Percentiles rank a stretch among this genome's conserved stretches.
Evolutionary conservation across 2,113 vertebrate species (phyloP).

Genomic region (Sylvietta virens): DNA sequence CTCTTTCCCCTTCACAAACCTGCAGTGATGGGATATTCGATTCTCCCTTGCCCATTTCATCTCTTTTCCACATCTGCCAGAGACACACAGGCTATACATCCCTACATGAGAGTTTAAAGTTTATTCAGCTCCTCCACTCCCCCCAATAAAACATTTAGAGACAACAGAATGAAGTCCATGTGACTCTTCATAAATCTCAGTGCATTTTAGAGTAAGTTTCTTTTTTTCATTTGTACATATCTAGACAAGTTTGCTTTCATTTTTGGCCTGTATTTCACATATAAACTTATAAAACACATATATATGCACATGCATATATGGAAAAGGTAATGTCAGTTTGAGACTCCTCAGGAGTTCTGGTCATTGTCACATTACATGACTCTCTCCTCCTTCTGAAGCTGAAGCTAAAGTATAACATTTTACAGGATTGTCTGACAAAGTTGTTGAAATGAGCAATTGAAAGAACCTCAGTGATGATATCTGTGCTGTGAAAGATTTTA

Average conservation of each 20-base stretch:
- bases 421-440: background rate
- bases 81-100: constrained; percentile 79
- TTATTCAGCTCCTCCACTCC: constrained; percentile 70
- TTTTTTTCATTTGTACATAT: constrained; percentile 59
- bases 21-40: constrained; percentile 81
- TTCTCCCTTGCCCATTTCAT: constrained; percentile 83
- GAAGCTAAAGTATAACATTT: background rate
- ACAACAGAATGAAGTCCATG: constrained; percentile 73
- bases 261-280: background rate
- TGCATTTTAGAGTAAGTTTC: constrained; percentile 24
- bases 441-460: background rate
- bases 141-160: constrained; percentile 68
- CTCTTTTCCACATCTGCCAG: constrained; percentile 91
- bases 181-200: constrained; percentile 54
- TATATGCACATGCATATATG: background rate
- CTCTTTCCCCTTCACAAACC: constrained; percentile 75
- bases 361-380: background rate
- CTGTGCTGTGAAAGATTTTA: background rate
- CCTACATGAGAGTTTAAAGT: constrained; percentile 84
- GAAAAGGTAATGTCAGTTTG: constrained; percentile 38
- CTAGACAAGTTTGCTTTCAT: constrained; percentile 53
- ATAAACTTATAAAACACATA: background rate
- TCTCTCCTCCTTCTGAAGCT: background rate
- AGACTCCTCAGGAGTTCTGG: constrained; percentile 4
- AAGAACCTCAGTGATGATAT: background rate